A percentile compares a stretch with the other conserved stretches of the same genome.
Conservation (phyloP, 1,140 invertebrate genomes). For the Pseudomyrmex sp. region DNA sequence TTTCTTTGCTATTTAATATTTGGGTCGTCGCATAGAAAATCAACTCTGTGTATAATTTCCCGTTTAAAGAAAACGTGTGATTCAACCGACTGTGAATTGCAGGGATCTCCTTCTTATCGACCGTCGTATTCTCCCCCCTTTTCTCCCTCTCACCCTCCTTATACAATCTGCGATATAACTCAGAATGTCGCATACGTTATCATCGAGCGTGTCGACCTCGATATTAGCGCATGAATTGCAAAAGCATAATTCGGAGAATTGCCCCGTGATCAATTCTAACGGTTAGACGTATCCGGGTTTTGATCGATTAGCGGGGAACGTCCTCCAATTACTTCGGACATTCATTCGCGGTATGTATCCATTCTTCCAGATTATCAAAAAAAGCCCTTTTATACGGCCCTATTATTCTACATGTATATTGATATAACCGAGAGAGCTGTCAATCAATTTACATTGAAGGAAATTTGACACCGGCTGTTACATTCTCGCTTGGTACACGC, state of each 20-base stretch:
- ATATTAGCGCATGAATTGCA: slow-evolving; percentile 46
- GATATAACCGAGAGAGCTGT: slow-evolving; percentile 22
- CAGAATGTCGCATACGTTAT: slow-evolving; percentile 51
- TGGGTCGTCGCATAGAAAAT: too few species aligned
- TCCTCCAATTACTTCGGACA: slow-evolving; percentile 3
- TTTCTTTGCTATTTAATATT: too few species aligned
- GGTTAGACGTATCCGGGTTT: slow-evolving; percentile 21
- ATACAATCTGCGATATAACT: slow-evolving; percentile 30
- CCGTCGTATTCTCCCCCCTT: neutral
- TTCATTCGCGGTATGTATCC: neutral
- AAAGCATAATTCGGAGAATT: slow-evolving; percentile 42
- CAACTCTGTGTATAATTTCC: too few species aligned
- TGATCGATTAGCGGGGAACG: slow-evolving; percentile 16
- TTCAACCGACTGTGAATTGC: slow-evolving; percentile 28
- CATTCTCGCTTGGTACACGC: too few species aligned
- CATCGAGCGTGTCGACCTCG: slow-evolving; percentile 42
- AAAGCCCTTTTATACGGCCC: neutral
- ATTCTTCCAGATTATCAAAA: neutral
- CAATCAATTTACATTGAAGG: neutral
- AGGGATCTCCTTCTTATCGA: slow-evolving; percentile 48
- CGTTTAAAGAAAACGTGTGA: neutral
- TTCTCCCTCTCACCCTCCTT: neutral
- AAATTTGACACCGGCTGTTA: slow-evolving; percentile 3
- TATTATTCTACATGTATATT: neutral
- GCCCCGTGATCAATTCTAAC: slow-evolving; percentile 35